Base-by-base conservation (phyloP, 2,113 vertebrate species). In the Amblyornis subalaris region DNA sequence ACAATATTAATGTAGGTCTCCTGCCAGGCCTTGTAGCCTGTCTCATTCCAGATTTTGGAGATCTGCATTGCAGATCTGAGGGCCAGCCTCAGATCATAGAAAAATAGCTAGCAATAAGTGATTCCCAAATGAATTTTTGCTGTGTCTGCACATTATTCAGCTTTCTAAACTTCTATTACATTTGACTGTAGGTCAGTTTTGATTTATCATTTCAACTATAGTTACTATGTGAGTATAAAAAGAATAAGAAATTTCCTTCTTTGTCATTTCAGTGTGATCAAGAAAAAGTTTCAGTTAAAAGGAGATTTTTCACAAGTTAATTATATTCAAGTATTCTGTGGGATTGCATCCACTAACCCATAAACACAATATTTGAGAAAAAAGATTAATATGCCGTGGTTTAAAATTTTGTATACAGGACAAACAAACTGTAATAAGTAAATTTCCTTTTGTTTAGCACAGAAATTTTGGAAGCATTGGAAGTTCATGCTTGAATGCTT, bases 81-180 rank as follows among this genome's bases (percentile, higher is more conserved):
- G 65, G 70, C 62, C 84, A 87, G 73, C n/a, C 31, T 70, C 80
- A 84, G 87, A 94, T 94, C 84, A 76, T 0, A 89, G 91, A 24
- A 65, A 82, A 90, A 81, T 58, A 92, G 73, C 57, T 54, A 71
- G 77, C 45, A 58, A 78, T 89, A 92, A 94, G 87, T 69, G 93
- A 94, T 94, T 94, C 91, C 80, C 77, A 73, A 91, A 91, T 91
- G 88, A 95, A 62, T 94, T 88, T 96, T 94, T 91, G 90, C 92
- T 85, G 58, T 83, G 64, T 94, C 82, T 94, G 90, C 96, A 90
- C 42, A 50, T 82, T 85, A 54, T 89, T 89, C 64, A 85, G 55
- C 55, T 92, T 91, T 82, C 74, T 91, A 76, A 96, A 89, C 57
- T 82, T 80, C 51, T 91, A 73, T 94, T 96, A 73, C 60, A 94